These are phyloP conservation scores for Xenus cinereus DNA, from an alignment of 2,113 vertebrate species.

Conservation along the genomic window DNA sequence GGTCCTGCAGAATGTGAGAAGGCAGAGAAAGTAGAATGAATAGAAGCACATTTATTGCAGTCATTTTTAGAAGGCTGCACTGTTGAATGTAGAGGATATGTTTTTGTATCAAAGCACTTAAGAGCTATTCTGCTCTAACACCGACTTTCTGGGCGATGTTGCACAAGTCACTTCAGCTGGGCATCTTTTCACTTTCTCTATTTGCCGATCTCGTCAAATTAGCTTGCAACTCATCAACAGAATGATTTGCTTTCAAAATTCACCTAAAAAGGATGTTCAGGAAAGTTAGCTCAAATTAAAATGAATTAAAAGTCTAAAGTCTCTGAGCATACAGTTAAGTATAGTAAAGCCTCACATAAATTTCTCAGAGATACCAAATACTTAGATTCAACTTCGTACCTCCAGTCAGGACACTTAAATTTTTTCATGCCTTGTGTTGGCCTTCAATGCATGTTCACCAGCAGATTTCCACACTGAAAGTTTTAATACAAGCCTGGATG, in stretches of 20 bases:
- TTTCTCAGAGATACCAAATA: background rate
- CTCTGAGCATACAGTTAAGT: background rate
- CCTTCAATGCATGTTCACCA: background rate
- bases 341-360: background rate
- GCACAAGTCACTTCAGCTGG: background rate
- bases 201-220: background rate
- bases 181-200: background rate
- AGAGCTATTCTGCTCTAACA: background rate
- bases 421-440: background rate
- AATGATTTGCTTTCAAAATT: background rate
- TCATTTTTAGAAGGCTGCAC: background rate
- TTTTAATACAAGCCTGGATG: background rate
- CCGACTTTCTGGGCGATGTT: background rate
- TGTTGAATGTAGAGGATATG: accelerated
- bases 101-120: background rate
- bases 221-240: background rate
- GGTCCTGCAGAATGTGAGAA: background rate
- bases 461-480: background rate
- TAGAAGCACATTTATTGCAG: background rate
- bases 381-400: background rate
- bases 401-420: background rate
- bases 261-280: background rate
- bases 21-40: background rate
- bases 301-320: background rate
- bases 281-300: background rate